Conservation (phyloP, 2,797 vertebrate genomes). For the Epinephelus coioides region DNA sequence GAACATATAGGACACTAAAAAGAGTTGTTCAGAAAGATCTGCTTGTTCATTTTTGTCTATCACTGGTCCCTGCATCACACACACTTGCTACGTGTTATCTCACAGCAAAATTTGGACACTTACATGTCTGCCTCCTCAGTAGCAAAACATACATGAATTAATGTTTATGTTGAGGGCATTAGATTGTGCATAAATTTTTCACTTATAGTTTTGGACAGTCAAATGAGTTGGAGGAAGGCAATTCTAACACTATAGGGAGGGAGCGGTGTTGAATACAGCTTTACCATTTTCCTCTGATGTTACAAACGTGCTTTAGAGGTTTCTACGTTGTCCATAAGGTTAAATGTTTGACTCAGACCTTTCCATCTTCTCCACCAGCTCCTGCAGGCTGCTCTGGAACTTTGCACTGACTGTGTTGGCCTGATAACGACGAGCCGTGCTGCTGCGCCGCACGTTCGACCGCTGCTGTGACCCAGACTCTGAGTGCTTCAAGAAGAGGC, state of each 20-base stretch:
- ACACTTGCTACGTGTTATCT: too few relatives aligned
- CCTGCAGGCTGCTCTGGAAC: constrained; percentile 96
- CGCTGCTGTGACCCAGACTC: constrained; percentile 89
- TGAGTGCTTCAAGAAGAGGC: constrained; percentile 92
- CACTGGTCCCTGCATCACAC: too few relatives aligned
- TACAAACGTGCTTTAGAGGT: not conserved
- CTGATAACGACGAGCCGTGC: constrained; percentile 89
- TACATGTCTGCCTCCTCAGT: too few relatives aligned
- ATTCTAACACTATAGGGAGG: not conserved
- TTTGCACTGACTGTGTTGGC: constrained; percentile 93
- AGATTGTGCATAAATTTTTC: not conserved
- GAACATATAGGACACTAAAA: too few relatives aligned
- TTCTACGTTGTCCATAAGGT: not conserved
- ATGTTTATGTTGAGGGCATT: too few relatives aligned
- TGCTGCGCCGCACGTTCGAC: constrained; percentile 86
- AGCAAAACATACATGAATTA: too few relatives aligned
- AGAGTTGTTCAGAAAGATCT: too few relatives aligned
- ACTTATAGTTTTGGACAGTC: not conserved
- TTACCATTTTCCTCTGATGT: not conserved
- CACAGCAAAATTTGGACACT: too few relatives aligned
- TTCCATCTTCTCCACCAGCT: constrained; percentile 96
- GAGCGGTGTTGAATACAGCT: not conserved
- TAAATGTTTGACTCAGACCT: constrained; percentile 82
- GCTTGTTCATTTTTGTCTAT: too few relatives aligned
- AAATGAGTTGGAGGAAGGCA: not conserved